Evolutionary conservation across 92 coral and sea anemone genomes (phyloP).

Genomic region (Blastomussa wellsi): DNA sequence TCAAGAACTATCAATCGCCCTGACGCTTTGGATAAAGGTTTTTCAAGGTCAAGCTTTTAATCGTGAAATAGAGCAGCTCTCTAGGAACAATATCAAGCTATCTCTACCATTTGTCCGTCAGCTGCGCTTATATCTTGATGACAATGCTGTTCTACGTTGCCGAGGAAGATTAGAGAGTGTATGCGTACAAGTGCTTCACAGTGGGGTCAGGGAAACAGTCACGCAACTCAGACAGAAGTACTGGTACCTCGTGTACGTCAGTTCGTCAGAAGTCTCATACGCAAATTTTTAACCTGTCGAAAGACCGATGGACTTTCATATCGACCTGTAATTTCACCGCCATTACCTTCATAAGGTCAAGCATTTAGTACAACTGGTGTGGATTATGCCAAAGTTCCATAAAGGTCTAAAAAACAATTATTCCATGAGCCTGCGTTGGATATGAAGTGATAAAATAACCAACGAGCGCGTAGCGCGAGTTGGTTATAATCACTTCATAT

Average conservation of each 20-base stretch:
- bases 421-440: too few relatives aligned
- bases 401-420: too few relatives aligned
- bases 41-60: conserved; percentile 1
- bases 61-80: conserved; percentile 23
- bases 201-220: conserved; percentile 52
- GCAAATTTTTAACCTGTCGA: conserved; percentile 56
- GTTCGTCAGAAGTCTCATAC: conserved; percentile 36
- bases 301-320: conserved; percentile 35
- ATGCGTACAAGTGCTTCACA: conserved; percentile 31
- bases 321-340: too few relatives aligned
- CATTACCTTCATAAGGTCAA: conserved; percentile 31
- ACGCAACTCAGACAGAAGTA: conserved; percentile 42
- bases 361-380: conserved; percentile 46
- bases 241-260: conserved; percentile 50
- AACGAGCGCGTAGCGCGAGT: too few relatives aligned
- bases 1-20: background rate
- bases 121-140: conserved; percentile 29
- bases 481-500: too few relatives aligned
- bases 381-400: conserved; percentile 45
- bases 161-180: conserved; percentile 19
- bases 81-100: background rate
- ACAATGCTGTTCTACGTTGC: conserved; percentile 20
- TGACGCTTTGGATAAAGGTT: conserved; percentile 15
- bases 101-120: conserved; percentile 28
- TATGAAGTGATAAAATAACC: too few relatives aligned